Conservation (phyloP, 2,797 vertebrate genomes). For the Hapalemur alaotrensis region DNA sequence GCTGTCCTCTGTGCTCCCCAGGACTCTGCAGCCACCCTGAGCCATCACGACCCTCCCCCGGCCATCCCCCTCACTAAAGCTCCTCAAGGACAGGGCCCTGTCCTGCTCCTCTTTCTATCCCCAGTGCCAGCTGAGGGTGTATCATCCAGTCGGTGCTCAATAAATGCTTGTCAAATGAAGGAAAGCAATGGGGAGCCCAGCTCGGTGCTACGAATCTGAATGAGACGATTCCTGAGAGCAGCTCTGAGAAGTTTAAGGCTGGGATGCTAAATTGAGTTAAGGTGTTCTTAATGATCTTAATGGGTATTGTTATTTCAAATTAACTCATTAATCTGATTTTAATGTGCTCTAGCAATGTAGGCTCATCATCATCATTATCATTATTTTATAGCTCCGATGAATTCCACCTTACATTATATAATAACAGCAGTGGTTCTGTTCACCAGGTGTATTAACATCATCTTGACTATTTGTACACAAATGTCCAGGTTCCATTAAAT, state of each 20-base stretch:
- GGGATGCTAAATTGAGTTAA: constrained; percentile 19
- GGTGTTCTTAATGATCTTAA: constrained; percentile 61
- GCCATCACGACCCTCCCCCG: background rate
- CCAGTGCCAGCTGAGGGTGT: background rate
- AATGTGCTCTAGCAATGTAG: constrained; percentile 20
- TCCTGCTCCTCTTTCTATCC: background rate
- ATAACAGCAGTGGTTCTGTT: background rate
- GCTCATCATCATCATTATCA: background rate
- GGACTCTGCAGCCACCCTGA: background rate
- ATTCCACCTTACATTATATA: background rate
- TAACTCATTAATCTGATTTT: constrained; percentile 73
- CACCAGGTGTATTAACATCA: background rate
- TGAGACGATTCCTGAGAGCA: background rate
- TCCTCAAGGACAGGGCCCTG: background rate
- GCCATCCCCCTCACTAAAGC: fast-evolving
- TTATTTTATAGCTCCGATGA: background rate
- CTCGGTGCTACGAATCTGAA: background rate
- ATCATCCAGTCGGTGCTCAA: background rate
- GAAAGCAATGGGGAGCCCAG: background rate
- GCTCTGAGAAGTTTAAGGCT: background rate
- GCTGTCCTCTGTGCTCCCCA: background rate
- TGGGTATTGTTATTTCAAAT: constrained; percentile 66
- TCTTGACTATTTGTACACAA: background rate
- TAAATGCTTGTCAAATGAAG: background rate
- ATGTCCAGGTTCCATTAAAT: background rate